Percentiles rank a stretch among this genome's conserved stretches.
Conservation (phyloP, 2,113 vertebrate genomes). For the Rhegmatorhina hoffmannsi region DNA sequence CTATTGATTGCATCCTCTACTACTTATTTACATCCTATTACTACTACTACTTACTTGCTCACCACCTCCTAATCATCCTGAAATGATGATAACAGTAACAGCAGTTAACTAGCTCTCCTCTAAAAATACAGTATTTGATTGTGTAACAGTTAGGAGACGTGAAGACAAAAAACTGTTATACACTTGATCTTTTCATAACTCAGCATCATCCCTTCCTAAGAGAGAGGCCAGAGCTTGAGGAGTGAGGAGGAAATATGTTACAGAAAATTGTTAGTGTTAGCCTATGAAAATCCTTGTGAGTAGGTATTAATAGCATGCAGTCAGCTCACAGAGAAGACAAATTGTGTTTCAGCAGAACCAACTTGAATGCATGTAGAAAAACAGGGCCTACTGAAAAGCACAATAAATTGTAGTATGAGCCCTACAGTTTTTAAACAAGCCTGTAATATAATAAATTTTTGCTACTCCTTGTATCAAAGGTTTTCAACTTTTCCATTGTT, state of each 20-base stretch:
- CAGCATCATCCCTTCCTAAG: neutral
- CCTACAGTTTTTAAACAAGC: conserved; percentile 17
- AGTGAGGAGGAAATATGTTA: neutral
- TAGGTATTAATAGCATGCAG: neutral
- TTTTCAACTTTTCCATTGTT: neutral
- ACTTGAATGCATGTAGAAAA: neutral
- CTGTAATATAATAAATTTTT: neutral
- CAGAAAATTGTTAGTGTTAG: neutral
- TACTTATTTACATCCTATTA: neutral
- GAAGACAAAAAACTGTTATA: neutral
- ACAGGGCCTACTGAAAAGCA: neutral
- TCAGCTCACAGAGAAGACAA: neutral
- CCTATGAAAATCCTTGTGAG: conserved; percentile 10
- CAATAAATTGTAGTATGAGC: neutral
- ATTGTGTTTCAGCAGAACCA: conserved; percentile 1
- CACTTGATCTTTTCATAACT: neutral
- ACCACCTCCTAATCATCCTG: neutral
- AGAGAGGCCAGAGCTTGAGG: neutral
- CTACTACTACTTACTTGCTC: neutral
- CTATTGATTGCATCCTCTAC: neutral
- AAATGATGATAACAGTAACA: neutral
- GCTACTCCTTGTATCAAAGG: neutral
- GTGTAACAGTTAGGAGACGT: neutral
- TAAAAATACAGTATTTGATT: neutral
- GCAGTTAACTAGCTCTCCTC: neutral